phyloP scores from a whole-genome alignment of 2,888 invertebrate species.

The Clostera curtula region DNA sequence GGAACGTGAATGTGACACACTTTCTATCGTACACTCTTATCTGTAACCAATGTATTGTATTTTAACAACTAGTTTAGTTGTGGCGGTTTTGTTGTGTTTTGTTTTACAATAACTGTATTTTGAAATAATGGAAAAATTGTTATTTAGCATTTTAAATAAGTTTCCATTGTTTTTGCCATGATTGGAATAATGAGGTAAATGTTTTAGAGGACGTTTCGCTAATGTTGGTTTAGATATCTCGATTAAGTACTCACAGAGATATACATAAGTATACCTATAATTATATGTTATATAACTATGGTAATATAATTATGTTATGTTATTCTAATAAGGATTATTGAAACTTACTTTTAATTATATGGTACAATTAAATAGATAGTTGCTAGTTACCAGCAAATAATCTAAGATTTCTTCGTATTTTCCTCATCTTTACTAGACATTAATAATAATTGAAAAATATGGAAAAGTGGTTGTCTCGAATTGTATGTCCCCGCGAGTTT shows the following conservation, averaged over 20 bases:
- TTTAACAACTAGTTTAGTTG: constrained; percentile 52
- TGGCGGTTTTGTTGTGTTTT: constrained; percentile 41
- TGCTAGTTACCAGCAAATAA: too few relatives aligned
- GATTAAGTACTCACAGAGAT: too few relatives aligned
- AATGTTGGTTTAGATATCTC: too few relatives aligned
- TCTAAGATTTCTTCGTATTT: not conserved
- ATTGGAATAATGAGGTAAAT: too few relatives aligned
- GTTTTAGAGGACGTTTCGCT: too few relatives aligned
- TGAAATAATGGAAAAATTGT: constrained; percentile 21
- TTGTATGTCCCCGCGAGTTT: constrained; percentile 72
- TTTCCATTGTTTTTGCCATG: not conserved
- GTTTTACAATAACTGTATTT: constrained; percentile 41
- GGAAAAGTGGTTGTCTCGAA: constrained; percentile 27
- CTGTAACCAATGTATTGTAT: constrained; percentile 51
- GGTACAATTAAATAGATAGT: too few relatives aligned
- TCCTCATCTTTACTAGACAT: constrained; percentile 9
- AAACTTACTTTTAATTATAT: too few relatives aligned
- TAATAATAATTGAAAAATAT: constrained; percentile 22
- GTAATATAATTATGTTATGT: too few relatives aligned
- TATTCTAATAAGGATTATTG: too few relatives aligned
- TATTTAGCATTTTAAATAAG: constrained; percentile 14
- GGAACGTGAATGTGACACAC: constrained; percentile 66
- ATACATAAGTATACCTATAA: too few relatives aligned
- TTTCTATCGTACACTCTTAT: constrained; percentile 62
- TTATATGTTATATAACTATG: too few relatives aligned